Evolutionary conservation across 2,888 invertebrate species (phyloP), one percentile per base, ranked within the genome.

Genomic region (Fragum sueziense): DNA sequence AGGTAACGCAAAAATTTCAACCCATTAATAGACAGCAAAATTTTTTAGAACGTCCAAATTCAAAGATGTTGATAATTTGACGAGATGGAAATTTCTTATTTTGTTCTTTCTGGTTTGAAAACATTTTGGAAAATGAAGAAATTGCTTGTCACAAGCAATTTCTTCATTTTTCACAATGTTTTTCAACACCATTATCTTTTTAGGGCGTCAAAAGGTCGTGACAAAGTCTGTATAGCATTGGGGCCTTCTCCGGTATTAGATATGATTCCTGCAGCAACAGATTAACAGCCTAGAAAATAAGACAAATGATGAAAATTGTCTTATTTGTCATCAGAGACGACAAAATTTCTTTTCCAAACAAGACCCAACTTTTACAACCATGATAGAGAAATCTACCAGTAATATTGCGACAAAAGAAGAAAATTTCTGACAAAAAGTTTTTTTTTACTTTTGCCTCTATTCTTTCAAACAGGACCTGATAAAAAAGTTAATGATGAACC

Each of bases 181-280:
- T n/a, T 47, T 47, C n/a, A 20, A 1, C 17, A 6, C 17, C 6
- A 47, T 20, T 1, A 6, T 47, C n/a, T 47, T 47, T 17, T 20
- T 20, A 1, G n/a, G 47, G 1, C 47, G 1, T 47, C 47, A 20
- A 6, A 47, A 3, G 47, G 89, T 29, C 87, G 86, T 1, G 90
- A 87, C 25, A 92, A 74, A 71, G 89, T 87, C 57, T 86, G 85
- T 0, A 88, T 69, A 14, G 87, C 84, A 33, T 79, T 79, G 17
- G 78, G 73, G 14, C 88, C 88, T 14, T 88, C 86, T 9, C 87
- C 84, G 59, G 88, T 84, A 29, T 79, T 84, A 6, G 81, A 51
- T 22, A 92, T 78, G 29, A 91, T 84, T 11, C 88, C 87, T 20
- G 87, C 78, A 0, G 88, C 86, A 37, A 91, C 91, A 65, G 80